Conservation (phyloP, 53 echinoderm and acorn worm species). For the Antedon mediterranea region DNA sequence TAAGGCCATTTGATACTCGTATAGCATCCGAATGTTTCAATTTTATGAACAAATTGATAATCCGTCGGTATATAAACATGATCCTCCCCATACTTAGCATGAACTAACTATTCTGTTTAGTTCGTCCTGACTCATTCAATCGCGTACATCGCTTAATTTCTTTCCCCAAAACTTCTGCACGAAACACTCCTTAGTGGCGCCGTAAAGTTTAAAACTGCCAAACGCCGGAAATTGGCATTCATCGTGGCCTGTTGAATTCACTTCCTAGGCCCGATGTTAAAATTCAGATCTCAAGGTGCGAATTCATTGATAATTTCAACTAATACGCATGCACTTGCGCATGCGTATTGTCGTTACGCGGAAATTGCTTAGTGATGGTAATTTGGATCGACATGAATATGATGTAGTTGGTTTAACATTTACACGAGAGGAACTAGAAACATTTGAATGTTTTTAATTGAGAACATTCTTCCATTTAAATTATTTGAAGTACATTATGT, state of each 20-base stretch:
- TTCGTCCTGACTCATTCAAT: background rate
- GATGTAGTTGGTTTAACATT: background rate
- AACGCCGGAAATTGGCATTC: background rate
- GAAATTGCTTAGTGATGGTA: background rate
- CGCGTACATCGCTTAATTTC: background rate
- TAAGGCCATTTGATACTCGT: too few species aligned
- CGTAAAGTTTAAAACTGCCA: background rate
- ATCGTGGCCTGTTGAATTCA: background rate
- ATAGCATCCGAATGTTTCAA: background rate
- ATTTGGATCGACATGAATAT: background rate
- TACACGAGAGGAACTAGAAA: background rate
- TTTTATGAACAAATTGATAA: background rate
- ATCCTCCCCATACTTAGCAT: background rate
- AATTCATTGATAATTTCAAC: background rate
- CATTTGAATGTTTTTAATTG: background rate
- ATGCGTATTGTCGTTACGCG: background rate
- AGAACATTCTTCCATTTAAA: background rate
- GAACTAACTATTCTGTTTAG: background rate
- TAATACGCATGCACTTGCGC: background rate
- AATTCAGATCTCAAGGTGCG: background rate
- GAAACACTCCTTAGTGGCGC: background rate
- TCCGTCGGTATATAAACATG: background rate
- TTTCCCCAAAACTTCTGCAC: constrained; percentile 1
- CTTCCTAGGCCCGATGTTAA: background rate
- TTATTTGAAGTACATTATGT: too few species aligned